Evolutionary conservation across 2,797 vertebrate genomes (phyloP), one percentile per base, ranked within the genome.

Genomic region (Rhinella marina): DNA sequence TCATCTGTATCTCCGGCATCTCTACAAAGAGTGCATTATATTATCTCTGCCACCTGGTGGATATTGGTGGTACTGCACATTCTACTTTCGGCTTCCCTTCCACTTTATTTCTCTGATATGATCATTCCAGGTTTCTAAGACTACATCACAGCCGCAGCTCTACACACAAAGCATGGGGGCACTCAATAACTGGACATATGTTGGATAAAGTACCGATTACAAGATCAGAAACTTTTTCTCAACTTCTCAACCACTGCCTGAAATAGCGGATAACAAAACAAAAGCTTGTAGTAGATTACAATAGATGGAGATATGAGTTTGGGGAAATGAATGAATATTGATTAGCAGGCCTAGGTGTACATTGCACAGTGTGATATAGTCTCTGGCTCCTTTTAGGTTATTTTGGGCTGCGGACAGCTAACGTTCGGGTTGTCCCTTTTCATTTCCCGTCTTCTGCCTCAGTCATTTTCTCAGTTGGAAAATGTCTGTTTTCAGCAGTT

Each of bases 401-500:
- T 48, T 50, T 0, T 7, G 1, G 25, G n/a, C 3, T 29, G 27
- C 5, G 48, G 0, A 57, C 12, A 56, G 50, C 1, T 3, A n/a
- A 14, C 14, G 48, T 7, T 23, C 23, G 10, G 41, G 75, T 6
- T 54, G 50, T 41, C 25, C 48, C 25, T 23, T 73, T 41, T 41
- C 19, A 61, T 84, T 84, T 61, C 9, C 3, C 56, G 19, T 75
- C 8, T 25, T 7, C 21, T 57, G 27, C 21, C 66, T 83, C 52
- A 32, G 27, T 75, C 59, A 23, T 29, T 75, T 75, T 41, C 13
- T 61, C 54, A 61, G 13, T 84, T 62, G 56, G 21, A 84, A 75
- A 76, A 84, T 75, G 68, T 85, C 56, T 62, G 16, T 62, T 85
- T 68, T 82, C 32, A 62, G 83, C 57, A 73, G 23, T 77, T 76